Evolutionary conservation across 2,888 invertebrate species (phyloP).

Genomic region (Phengaris arion): DNA sequence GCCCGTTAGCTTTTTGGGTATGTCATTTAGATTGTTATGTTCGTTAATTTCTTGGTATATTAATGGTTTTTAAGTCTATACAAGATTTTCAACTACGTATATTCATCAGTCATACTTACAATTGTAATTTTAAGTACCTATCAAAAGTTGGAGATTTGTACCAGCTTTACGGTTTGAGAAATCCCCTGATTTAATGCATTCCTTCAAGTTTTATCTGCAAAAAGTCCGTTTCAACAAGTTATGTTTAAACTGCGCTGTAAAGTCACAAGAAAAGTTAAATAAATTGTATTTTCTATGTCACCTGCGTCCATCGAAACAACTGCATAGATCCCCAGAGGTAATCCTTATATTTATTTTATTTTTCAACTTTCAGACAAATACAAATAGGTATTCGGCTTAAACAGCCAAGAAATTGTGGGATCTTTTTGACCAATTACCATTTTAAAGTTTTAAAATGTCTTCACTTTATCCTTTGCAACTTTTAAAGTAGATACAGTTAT

Average conservation of each 20-base stretch:
- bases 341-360: conserved; percentile 23
- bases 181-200: conserved; percentile 17
- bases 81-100: background rate
- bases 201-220: conserved; percentile 9
- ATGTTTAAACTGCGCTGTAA: conserved; percentile 7
- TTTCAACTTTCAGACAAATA: conserved; percentile 32
- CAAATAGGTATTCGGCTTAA: conserved; percentile 33
- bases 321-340: conserved; percentile 29
- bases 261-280: conserved; percentile 33
- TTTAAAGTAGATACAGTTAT: background rate
- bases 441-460: conserved; percentile 10
- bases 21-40: conserved; percentile 6
- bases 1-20: background rate
- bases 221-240: conserved; percentile 5
- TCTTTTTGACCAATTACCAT: conserved; percentile 34
- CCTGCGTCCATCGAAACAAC: conserved; percentile 37
- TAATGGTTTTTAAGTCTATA: conserved; percentile 10
- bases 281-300: conserved; percentile 37
- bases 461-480: background rate
- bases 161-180: background rate
- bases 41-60: background rate
- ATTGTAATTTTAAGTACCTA: background rate
- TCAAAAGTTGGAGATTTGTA: no score
- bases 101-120: background rate
- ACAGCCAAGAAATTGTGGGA: conserved; percentile 23